Base-by-base conservation (phyloP, 1,140 invertebrate species). In the Drosophila ananassae region DNA sequence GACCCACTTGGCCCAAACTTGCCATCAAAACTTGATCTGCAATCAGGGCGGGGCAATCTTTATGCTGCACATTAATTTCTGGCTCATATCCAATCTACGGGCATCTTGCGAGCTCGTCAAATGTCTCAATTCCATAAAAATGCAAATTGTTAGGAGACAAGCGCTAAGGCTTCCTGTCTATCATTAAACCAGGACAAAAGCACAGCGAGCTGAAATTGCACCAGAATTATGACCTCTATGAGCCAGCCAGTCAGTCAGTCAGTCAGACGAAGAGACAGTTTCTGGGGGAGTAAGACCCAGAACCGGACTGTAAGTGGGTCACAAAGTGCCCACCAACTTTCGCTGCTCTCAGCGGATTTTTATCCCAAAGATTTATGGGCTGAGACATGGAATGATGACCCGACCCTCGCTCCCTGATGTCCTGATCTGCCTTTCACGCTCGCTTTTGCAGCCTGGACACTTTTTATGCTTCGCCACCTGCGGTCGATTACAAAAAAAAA, bases 391-490 rank as follows among this genome's bases (percentile, higher is more conserved):
- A 83, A 89, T 83, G 79, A 87, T 83, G 83, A 83, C 83, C 84
- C 79, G 66, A 75, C 59, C 64, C 74, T 52, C 44, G 60, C 50
- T 58, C 34, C 32, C 50, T 59, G 47, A 41, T 53, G 37, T 54
- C 37, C 61, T 51, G 67, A 66, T 73, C 66, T 62, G 41, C 58
- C 25, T 39, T 62, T 47, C 34, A 47, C 37, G 39, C 41, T 57
- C 67, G 60, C 28, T 77, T 83, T 80, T 71, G 81, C 81, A 75
- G 79, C 62, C 63, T 75, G 64, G 66, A 66, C 83, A 85, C 62
- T 82, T 85, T 85, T 85, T 87, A 85, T 82, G 83, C 64, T 79
- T 66, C 82, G 80, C 64, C 82, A 85, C 82, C 82, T 85, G 82
- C 83, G 83, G 78, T 85, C 71, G 58, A 37, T 21, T 24, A 39